Evolutionary conservation across 2,113 vertebrate species (phyloP), one percentile per base, ranked within the genome.

Genomic region (Beaufortia kweichowensis): DNA sequence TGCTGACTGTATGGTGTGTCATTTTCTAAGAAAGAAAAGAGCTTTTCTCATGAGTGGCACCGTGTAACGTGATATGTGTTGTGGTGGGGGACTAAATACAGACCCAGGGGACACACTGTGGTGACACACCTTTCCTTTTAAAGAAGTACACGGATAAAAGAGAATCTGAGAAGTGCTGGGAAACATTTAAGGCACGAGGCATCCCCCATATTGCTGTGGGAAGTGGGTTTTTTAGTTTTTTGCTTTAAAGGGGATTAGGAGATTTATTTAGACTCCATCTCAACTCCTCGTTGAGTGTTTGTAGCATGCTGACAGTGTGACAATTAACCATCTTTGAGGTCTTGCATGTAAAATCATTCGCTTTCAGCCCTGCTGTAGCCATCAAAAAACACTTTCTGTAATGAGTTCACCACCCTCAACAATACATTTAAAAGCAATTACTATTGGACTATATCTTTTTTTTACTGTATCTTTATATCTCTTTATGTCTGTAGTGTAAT

Each of bases 231-330:
- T 35, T 11, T 59, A 15, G 4, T 2, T 6, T 6, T 33, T 63
- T 39, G 48, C 26, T 14, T 46, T 53, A 53, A 2, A n/a, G 17
- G 65, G 43, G 65, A 29, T 66, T 15, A 66, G 10, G 35, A 39
- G 8, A 39, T 39, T 39, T 10, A 28, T 48, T 29, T 66, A 28
- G 64, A 28, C 24, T 19, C 23, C n/a, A n/a, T n/a, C n/a, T 0
- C 41, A 66, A 66, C 64, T 17, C 46, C 24, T 46, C 24, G 28
- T 29, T 11, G 28, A n/a, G 64, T 39, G 64, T 43, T 67, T 67
- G 26, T 48, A 29, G 15, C 15, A 28, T 29, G 41, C 24, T 29
- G 24, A 67, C 64, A 48, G 64, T 48, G 6, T 35, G 35, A 39
- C 64, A 48, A 4, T 67, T 67, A 48, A 67, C 24, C 48, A 5